Base-by-base conservation (phyloP, 2,113 vertebrate genomes). In the Lucifuga dentata region DNA sequence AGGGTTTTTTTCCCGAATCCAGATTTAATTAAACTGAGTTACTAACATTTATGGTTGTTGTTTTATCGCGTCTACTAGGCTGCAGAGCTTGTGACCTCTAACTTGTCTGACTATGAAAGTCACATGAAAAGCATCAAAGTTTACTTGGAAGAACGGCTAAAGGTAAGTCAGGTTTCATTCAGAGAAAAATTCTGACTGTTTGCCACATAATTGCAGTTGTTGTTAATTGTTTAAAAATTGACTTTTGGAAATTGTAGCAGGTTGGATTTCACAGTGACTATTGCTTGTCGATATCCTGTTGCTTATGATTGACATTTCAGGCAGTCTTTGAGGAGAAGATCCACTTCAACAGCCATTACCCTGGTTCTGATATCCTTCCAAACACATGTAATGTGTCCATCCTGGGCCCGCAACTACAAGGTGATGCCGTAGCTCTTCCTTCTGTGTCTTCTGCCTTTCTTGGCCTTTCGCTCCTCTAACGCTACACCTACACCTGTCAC, bases 331-430 rank as follows among this genome's bases (percentile, higher is more conserved):
- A 89, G 68, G 89, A 95, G 56, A 93, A 85, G 80, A 78, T 98
- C 77, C 86, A 26, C 55, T 84, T 98, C 81, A 99, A 98, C 88
- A 96, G 93, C 80, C 92, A 57, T 40, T 96, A 94, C 38, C 85
- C 77, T 0, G 94, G 94, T 16, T 85, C 93, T 0, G 92, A 92
- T 26, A 77, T 89, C 16, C 95, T 99, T 36, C 94, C 96, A 21
- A 99, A 99, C 84, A 99, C 97, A 7, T 96, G 93, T 48, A 99
- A 98, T 26, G 89, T 99, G 59, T 99, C 98, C 67, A 92, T 99
- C 82, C 63, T 81, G 44, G 97, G 95, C 16, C 89, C 93, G n/a
- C 80, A 85, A 23, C 89, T 98, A 64, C 93, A 93, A 94, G 98
- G 98, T 98, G 64, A 84, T 61, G 39, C 71, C 66, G 58, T 17